Conservation (phyloP, 1,140 invertebrate species). For the Radopholus similis region DNA sequence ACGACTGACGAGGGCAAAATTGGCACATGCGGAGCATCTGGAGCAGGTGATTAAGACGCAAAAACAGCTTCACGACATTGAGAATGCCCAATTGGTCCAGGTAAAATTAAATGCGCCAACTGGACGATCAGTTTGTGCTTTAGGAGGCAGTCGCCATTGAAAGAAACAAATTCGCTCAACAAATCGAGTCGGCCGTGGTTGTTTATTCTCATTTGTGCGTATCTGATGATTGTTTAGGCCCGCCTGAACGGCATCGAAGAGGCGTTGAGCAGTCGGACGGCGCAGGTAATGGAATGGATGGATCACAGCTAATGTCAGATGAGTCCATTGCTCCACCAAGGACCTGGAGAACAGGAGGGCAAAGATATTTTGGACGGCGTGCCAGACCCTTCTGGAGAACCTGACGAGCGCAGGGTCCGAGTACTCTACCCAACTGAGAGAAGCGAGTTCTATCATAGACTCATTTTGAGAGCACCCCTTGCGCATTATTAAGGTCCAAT, state of each 20-base stretch:
- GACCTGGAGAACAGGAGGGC: constrained; percentile 76
- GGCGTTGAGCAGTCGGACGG: constrained; percentile 74
- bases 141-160: constrained; percentile 63
- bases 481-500: no score
- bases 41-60: constrained; percentile 71
- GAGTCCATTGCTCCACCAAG: constrained; percentile 53
- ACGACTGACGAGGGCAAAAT: constrained; percentile 74
- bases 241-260: constrained; percentile 80
- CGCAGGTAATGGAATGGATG: no score
- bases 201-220: not conserved
- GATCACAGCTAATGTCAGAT: constrained; percentile 4
- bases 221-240: constrained; percentile 61
- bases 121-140: not conserved
- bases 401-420: no score
- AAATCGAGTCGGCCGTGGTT: constrained; percentile 73
- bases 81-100: constrained; percentile 67
- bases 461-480: no score
- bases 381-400: constrained; percentile 76
- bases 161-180: constrained; percentile 70
- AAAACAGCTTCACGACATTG: constrained; percentile 69
- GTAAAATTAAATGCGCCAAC: constrained; percentile 63
- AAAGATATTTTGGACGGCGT: constrained; percentile 84
- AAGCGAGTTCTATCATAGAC: no score
- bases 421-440: no score
- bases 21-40: constrained; percentile 78